These are phyloP conservation scores for Oikopleura albicans DNA, from an alignment of 23 tunicate genomes.

Conservation along the genomic window DNA sequence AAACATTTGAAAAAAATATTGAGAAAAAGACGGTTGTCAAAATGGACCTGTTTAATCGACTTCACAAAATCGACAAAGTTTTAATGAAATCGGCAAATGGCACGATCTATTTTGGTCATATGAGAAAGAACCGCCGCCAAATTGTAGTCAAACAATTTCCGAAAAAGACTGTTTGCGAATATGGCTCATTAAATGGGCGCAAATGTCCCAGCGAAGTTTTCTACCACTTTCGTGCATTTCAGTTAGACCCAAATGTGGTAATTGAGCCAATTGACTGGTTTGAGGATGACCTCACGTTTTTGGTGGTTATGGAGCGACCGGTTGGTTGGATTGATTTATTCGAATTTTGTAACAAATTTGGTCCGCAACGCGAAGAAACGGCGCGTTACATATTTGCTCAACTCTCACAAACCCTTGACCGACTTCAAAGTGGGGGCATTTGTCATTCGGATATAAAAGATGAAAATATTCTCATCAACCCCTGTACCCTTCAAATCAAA, in stretches of 20 bases:
- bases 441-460: constrained; percentile 5
- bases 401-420: neutral
- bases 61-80: neutral
- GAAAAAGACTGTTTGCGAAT: neutral
- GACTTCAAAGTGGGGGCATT: neutral
- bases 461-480: constrained; percentile 3
- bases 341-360: neutral
- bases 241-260: neutral
- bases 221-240: neutral
- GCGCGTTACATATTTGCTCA: neutral
- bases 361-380: neutral
- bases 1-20: too few relatives aligned
- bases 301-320: neutral
- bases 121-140: neutral
- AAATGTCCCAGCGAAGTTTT: neutral
- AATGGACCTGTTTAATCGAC: too few relatives aligned
- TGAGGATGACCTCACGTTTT: neutral
- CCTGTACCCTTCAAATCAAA: neutral
- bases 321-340: neutral
- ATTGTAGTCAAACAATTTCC: neutral
- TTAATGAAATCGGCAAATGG: neutral
- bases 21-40: too few relatives aligned
- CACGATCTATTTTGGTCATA: neutral
- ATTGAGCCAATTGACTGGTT: neutral
- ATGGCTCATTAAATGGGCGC: neutral